These are phyloP conservation scores for Zaprionus obscuricornis DNA, from an alignment of 2,888 invertebrate species.

Conservation along the genomic window DNA sequence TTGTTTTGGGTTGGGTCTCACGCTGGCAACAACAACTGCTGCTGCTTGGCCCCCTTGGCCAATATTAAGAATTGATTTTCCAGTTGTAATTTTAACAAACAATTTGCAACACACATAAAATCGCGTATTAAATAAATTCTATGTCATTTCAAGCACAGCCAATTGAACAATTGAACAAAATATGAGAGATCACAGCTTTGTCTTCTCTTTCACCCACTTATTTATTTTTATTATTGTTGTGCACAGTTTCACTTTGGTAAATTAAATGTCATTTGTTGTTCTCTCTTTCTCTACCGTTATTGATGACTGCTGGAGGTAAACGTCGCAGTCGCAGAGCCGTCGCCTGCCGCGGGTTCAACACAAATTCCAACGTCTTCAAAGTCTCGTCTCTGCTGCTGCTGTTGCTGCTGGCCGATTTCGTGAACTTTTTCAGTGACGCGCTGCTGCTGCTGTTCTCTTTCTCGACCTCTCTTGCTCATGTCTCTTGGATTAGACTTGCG, in stretches of 20 bases:
- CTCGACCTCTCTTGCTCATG: constrained; percentile 20
- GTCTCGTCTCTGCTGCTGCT: constrained; percentile 49
- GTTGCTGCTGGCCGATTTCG: constrained; percentile 43
- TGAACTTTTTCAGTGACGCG: constrained; percentile 64
- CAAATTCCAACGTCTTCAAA: constrained; percentile 78
- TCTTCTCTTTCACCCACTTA: constrained; percentile 47
- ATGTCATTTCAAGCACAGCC: constrained; percentile 65
- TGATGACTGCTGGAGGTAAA: constrained; percentile 58
- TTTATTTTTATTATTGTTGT: constrained; percentile 42
- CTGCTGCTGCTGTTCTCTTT: constrained; percentile 46
- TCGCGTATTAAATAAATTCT: constrained; percentile 62
- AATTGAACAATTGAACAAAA: constrained; percentile 68
- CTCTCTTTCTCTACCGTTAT: constrained; percentile 67
- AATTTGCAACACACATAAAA: constrained; percentile 56
- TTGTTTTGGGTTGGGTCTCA: constrained; percentile 73
- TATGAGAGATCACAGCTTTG: constrained; percentile 66
- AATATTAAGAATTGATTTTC: constrained; percentile 76
- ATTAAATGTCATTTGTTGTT: constrained; percentile 66
- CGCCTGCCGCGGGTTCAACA: constrained; percentile 61
- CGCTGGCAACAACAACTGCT: constrained; percentile 59
- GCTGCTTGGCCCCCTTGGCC: constrained; percentile 58
- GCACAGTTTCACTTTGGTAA: constrained; percentile 71
- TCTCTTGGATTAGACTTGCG: constrained; percentile 53
- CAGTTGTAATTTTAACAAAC: constrained; percentile 62
- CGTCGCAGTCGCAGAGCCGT: constrained; percentile 47